Evolutionary conservation across 2,113 vertebrate species (phyloP).

Genomic region (Clarias magur): DNA sequence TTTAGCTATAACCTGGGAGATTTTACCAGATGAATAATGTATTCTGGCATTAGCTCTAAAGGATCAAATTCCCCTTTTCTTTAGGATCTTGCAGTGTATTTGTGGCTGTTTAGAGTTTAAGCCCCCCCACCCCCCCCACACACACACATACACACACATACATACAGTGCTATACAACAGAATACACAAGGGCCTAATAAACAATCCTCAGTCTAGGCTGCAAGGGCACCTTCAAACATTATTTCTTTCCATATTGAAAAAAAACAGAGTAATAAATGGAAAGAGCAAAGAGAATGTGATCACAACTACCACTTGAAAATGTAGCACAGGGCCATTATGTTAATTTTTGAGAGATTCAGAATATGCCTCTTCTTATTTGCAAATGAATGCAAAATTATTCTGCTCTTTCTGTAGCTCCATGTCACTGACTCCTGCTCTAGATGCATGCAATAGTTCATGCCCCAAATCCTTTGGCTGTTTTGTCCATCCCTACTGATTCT

Average conservation of each 20-base stretch:
- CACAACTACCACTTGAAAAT: conserved; percentile 45
- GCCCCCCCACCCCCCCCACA: too few relatives aligned
- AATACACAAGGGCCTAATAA: background rate
- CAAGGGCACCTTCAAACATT: conserved; percentile 34
- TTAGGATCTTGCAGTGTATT: background rate
- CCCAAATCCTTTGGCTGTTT: conserved; percentile 30
- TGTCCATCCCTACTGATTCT: background rate
- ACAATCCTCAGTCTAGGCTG: background rate
- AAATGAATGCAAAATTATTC: conserved; percentile 53
- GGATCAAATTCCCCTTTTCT: background rate
- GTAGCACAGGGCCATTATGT: conserved; percentile 44
- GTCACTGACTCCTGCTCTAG: conserved; percentile 42
- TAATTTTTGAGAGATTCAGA: conserved; percentile 25
- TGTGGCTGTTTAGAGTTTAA: conserved; percentile 11
- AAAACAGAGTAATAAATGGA: background rate
- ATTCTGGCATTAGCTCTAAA: conserved; percentile 21
- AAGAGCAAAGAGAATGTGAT: conserved; percentile 15
- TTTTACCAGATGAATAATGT: conserved; percentile 27
- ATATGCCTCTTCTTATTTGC: conserved; percentile 35
- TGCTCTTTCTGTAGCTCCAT: conserved; percentile 29
- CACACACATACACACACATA: background rate
- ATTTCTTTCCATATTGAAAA: background rate
- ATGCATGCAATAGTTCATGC: conserved; percentile 27
- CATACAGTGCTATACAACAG: background rate
- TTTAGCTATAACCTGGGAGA: conserved; percentile 16